These are phyloP conservation scores for Mobula birostris DNA, from an alignment of 2,113 vertebrate species.

Conservation along the genomic window DNA sequence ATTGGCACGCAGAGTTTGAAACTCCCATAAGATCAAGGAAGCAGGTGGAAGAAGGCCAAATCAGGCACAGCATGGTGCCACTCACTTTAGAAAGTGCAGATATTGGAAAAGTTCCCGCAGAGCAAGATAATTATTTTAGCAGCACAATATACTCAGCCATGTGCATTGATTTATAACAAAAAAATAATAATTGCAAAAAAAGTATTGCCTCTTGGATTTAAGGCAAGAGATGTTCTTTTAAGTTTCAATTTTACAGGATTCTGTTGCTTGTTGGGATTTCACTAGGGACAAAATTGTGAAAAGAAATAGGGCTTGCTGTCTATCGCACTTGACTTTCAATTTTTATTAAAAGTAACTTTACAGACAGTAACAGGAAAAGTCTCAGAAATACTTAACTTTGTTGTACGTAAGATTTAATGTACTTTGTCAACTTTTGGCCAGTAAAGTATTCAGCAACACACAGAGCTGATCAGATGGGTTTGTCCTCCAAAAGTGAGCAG, in stretches of 20 bases:
- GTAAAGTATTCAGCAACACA: neutral
- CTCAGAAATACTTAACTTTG: neutral
- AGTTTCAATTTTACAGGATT: neutral
- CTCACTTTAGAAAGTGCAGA: slow-evolving; percentile 1
- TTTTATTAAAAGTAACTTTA: neutral
- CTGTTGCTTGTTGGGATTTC: neutral
- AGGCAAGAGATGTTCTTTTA: neutral
- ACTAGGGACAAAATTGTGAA: neutral
- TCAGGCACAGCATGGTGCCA: slow-evolving; percentile 8
- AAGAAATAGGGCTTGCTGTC: neutral
- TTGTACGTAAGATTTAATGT: neutral
- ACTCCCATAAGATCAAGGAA: slow-evolving; percentile 21
- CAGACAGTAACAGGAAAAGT: neutral
- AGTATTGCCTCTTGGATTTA: neutral
- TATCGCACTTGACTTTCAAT: neutral
- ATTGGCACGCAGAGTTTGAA: neutral
- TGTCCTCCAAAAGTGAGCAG: neutral
- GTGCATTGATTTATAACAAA: neutral
- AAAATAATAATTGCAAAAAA: slow-evolving; percentile 4
- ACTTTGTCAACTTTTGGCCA: neutral
- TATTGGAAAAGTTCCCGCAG: slow-evolving; percentile 24
- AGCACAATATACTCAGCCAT: neutral
- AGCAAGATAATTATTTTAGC: slow-evolving; percentile 13
- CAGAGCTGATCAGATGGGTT: neutral
- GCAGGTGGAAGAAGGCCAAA: slow-evolving; percentile 14